Evolutionary conservation across 2,888 invertebrate genomes (phyloP).

Genomic region (Anarsia innoxiella): DNA sequence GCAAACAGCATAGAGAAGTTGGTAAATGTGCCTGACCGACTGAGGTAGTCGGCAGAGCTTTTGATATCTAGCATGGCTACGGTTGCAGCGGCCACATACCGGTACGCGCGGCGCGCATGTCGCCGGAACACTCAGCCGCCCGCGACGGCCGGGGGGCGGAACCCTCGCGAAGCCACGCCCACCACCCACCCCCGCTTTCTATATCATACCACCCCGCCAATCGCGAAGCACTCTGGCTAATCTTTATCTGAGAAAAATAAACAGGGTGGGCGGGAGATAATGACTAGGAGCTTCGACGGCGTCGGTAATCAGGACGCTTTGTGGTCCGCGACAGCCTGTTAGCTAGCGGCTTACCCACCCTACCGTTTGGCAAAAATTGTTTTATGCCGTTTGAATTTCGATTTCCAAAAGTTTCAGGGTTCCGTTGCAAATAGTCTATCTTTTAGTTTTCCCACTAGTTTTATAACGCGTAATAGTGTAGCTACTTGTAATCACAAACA

Average conservation of each 20-base stretch:
- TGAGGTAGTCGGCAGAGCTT: slow-evolving; percentile 92
- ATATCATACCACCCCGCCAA: slow-evolving; percentile 53
- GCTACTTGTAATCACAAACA: too few relatives aligned
- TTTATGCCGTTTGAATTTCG: slow-evolving; percentile 29
- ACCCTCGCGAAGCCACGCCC: slow-evolving; percentile 40
- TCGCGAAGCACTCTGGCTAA: slow-evolving; percentile 65
- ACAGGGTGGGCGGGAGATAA: slow-evolving; percentile 71
- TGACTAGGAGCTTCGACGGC: slow-evolving; percentile 52
- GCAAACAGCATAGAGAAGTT: slow-evolving; percentile 97
- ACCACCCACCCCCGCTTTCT: slow-evolving; percentile 24
- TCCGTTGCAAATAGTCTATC: slow-evolving; percentile 2
- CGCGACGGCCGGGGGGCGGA: slow-evolving; percentile 18
- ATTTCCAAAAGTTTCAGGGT: slow-evolving; percentile 18
- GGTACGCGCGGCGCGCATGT: slow-evolving; percentile 43
- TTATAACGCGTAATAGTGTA: too few relatives aligned
- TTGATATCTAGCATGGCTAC: slow-evolving; percentile 91
- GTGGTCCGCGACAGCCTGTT: slow-evolving; percentile 61
- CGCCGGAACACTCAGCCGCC: slow-evolving; percentile 25
- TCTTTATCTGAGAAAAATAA: slow-evolving; percentile 75
- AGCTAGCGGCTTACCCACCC: slow-evolving; percentile 44
- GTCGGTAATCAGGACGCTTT: slow-evolving; percentile 68
- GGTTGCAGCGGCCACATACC: slow-evolving; percentile 45
- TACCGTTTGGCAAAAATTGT: slow-evolving; percentile 63
- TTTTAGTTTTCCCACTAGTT: too few relatives aligned
- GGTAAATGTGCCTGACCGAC: slow-evolving; percentile 92